Base-by-base conservation (phyloP, 2,888 invertebrate genomes). In the Ophion slaviceki region DNA sequence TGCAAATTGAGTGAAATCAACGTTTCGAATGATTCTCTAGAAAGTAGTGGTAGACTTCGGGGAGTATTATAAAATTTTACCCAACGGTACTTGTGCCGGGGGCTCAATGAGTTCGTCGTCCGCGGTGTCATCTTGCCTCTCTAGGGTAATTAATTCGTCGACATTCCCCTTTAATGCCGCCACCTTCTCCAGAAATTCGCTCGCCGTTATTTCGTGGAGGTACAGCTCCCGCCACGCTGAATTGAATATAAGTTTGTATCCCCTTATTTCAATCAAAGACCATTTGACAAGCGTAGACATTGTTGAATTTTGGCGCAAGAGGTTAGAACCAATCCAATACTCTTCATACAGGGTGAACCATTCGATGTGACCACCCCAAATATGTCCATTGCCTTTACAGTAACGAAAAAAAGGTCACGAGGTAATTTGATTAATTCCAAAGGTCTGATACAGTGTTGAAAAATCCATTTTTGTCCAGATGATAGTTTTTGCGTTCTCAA, bases 201-300 rank as follows among this genome's bases (percentile, higher is more conserved):
- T 17, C 4, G 40, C 53, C 8, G 70, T 57, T 0, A 71, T 53
- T 32, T 71, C 17, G 24, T 28, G 28, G 2, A 24, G 20, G 57
- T 71, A 57, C 7, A 71, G 70, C 53, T 71, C 70, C 11, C 70
- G 70, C 70, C 57, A 57, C 57, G 70, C 70, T 71, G 32, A 53
- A 71, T 2, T 8, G 53, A 17, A 53, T 57, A 28, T 2, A 71
- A 47, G 20, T 47, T 10, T 10, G 24, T 68, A 20, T 53, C 3
- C 2, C 2, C n/a, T 10, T 70, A 71, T 32, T 7, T 32, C n/a
- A 32, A 71, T 40, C 40, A 40, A 5, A 40, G 40, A 40, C 0
- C 40, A 40, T 17, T 28, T 32, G 6, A 4, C 17, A 14, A n/a
- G 5, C 17, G 17, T n/a, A 57, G n/a, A 17, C 17, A 17, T 57